Percentiles rank a stretch among this genome's conserved stretches.
These are phyloP conservation scores for Eurytoma californica DNA, from an alignment of 2,888 invertebrate species.

Conservation along the genomic window DNA sequence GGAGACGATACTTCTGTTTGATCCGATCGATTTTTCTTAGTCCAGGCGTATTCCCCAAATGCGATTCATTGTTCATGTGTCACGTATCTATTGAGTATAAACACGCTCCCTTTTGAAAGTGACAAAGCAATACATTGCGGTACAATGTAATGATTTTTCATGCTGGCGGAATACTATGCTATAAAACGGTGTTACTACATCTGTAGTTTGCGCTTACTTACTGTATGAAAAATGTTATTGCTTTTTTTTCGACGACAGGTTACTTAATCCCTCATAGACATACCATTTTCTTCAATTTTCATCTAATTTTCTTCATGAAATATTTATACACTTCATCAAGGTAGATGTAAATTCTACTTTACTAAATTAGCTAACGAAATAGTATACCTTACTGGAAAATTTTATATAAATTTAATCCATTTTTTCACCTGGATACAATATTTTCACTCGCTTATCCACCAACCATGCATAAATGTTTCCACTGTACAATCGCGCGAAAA, in stretches of 20 bases:
- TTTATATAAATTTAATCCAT: too few relatives aligned
- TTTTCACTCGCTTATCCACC: too few relatives aligned
- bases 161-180: too few relatives aligned
- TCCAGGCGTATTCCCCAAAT: slow-evolving; percentile 27
- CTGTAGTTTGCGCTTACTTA: not conserved
- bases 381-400: not conserved
- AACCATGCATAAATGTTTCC: too few relatives aligned
- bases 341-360: too few relatives aligned
- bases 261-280: too few relatives aligned
- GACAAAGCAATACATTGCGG: slow-evolving; percentile 32
- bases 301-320: too few relatives aligned
- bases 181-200: slow-evolving; percentile 13
- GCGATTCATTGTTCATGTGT: slow-evolving; percentile 38
- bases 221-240: too few relatives aligned
- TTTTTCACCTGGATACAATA: too few relatives aligned
- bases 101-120: not conserved
- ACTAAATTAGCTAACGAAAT: not conserved
- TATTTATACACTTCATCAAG: too few relatives aligned
- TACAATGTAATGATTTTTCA: slow-evolving; percentile 19
- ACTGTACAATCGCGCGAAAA: not conserved
- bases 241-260: too few relatives aligned
- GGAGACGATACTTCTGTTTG: not conserved
- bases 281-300: too few relatives aligned
- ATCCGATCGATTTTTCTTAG: slow-evolving; percentile 29
- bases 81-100: slow-evolving; percentile 23